Base-by-base conservation (phyloP, 2,797 vertebrate species). In the Triplophysa bombifrons region DNA sequence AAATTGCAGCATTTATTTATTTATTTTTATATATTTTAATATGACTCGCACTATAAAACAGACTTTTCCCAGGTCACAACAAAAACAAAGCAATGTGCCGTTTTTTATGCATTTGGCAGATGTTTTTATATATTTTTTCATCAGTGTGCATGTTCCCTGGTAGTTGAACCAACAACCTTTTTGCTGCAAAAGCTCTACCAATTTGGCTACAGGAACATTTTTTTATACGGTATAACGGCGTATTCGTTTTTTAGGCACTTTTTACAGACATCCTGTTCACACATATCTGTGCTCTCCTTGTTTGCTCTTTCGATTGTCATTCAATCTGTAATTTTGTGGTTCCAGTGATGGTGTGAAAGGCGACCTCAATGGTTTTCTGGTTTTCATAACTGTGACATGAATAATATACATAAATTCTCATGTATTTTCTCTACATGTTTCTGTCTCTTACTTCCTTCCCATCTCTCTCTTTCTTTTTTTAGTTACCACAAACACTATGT, bases 311-410 rank as follows among this genome's bases (percentile, higher is more conserved):
- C 8, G 27, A 46, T 46, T 76, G 44, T 77, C 7, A 76, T 60
- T 65, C 10, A 60, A 50, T 50, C 16, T 81, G 30, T 81, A 48
- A 81, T 14, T 81, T 65, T 41, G 30, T 60, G 56, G 65, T 70
- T 64, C 11, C n/a, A 64, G 34, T 61, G 50, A 75, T 20, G n/a
- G 72, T 25, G 66, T 74, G 55, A 69, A 46, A 30, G 50, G 48
- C 22, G 17, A 38, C 25, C 67, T 70, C 65, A 30, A 2, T 81
- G 79, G 27, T 68, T 74, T 68, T 69, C n/a, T 38, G 41, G 34
- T 65, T 67, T 68, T 25, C 6, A 25, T 46, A 6, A 20, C 30
- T 65, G 27, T 51, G 27, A 63, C 16, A 51, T 78, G 69, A 65
- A 46, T 64, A 72, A 53, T 64, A 30, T 16, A 58, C 55, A 34